Percentiles rank a stretch among this genome's conserved stretches.
These are phyloP conservation scores for Cranoglanis bouderius DNA, from an alignment of 2,113 vertebrate genomes.

Conservation along the genomic window DNA sequence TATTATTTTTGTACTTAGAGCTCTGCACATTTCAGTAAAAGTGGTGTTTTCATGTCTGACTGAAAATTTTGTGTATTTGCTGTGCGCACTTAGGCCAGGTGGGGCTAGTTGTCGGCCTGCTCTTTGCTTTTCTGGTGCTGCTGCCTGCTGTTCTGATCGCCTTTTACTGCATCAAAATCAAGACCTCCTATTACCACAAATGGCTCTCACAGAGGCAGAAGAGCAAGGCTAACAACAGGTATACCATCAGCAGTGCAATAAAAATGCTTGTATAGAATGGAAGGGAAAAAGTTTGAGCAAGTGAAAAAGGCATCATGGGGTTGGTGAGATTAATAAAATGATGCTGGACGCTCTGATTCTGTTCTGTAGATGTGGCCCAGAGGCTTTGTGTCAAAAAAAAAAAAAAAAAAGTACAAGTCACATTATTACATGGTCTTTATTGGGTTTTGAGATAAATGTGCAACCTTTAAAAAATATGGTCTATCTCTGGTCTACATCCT, in stretches of 20 bases:
- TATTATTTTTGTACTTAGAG: conserved; percentile 6
- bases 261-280: not conserved
- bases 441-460: not conserved
- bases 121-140: conserved; percentile 81
- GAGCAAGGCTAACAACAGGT: conserved; percentile 69
- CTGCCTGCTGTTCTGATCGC: conserved; percentile 73
- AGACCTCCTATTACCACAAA: conserved; percentile 71
- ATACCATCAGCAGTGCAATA: conserved; percentile 33
- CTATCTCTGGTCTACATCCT: not conserved
- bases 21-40: not conserved
- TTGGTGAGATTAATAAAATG: not conserved
- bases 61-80: conserved; percentile 35
- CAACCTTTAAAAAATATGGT: not conserved
- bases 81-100: conserved; percentile 68
- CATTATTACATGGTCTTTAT: not conserved
- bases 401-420: too few species aligned
- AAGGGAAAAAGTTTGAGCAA: not conserved
- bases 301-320: not conserved
- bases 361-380: not conserved
- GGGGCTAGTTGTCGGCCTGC: conserved; percentile 69
- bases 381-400: not conserved
- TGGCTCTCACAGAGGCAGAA: conserved; percentile 74
- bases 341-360: not conserved
- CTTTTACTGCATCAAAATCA: conserved; percentile 80
- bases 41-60: conserved; percentile 31